phyloP scores from a whole-genome alignment of 2,888 invertebrate species.

The Galeopsomyia nigrocyanea region DNA sequence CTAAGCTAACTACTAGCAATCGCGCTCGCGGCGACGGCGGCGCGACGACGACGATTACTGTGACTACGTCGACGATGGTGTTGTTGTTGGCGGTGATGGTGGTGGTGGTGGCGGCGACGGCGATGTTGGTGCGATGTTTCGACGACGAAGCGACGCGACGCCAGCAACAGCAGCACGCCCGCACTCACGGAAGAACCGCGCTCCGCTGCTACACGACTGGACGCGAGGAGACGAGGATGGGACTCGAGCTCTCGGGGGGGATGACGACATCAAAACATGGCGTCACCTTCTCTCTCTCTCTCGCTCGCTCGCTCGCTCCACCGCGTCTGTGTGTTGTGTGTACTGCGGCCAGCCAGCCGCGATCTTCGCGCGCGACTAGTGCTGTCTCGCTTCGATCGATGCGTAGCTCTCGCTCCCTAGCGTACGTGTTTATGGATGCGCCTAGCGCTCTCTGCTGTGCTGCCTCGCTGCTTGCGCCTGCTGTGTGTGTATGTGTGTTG shows the following conservation, averaged over 20 bases:
- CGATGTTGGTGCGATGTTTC: slow-evolving; percentile 1
- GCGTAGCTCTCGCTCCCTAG: no score
- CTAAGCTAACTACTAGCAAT: slow-evolving; percentile 9
- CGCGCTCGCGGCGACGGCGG: background rate
- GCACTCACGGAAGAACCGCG: background rate
- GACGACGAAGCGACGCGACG: background rate
- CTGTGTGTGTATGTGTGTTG: no score
- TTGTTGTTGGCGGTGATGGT: no score
- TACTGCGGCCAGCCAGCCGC: background rate
- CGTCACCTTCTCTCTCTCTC: slow-evolving; percentile 54
- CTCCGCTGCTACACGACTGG: background rate
- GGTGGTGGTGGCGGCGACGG: no score
- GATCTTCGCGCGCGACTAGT: slow-evolving; percentile 9
- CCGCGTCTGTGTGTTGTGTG: background rate
- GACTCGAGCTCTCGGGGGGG: slow-evolving; percentile 53
- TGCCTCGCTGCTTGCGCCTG: no score
- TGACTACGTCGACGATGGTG: no score
- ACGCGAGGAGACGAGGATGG: slow-evolving; percentile 26
- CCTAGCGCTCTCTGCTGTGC: slow-evolving; percentile 3
- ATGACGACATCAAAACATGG: slow-evolving; percentile 68
- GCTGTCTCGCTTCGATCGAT: no score
- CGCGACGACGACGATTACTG: no score
- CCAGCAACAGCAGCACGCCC: slow-evolving; percentile 25
- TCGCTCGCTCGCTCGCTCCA: slow-evolving; percentile 3
- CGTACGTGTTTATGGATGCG: slow-evolving; percentile 17